phyloP scores from a whole-genome alignment of 1,140 invertebrate genomes.

The Bombus superbus region DNA sequence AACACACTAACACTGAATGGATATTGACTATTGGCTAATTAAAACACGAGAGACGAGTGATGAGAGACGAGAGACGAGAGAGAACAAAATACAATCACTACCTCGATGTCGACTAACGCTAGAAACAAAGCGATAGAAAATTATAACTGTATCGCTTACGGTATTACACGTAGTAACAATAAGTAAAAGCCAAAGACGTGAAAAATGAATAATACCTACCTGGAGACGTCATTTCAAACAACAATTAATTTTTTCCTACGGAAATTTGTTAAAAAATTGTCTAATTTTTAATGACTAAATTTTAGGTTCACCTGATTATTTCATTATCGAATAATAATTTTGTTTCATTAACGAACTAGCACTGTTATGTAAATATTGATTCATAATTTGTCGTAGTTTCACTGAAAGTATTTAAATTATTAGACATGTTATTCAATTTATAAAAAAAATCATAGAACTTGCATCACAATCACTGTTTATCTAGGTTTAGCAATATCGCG shows the following conservation, averaged over 20 bases:
- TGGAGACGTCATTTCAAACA: slow-evolving; percentile 13
- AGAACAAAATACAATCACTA: slow-evolving; percentile 24
- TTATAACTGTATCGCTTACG: slow-evolving; percentile 38
- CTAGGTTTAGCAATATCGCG: not conserved
- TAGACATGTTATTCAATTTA: not conserved
- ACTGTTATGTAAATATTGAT: not conserved
- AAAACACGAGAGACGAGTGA: not conserved
- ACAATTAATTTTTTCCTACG: not conserved
- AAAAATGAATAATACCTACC: slow-evolving; percentile 19
- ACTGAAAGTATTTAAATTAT: not conserved
- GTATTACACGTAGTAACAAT: not conserved
- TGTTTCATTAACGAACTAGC: not conserved
- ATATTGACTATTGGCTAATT: slow-evolving; percentile 23
- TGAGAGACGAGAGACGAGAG: not conserved
- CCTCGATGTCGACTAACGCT: not conserved
- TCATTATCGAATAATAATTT: not conserved
- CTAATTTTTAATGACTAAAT: not conserved
- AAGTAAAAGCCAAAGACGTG: not conserved
- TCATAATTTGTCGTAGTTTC: not conserved
- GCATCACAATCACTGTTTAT: slow-evolving; percentile 11
- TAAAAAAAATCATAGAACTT: not conserved
- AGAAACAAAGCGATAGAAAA: slow-evolving; percentile 10
- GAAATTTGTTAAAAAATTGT: not conserved
- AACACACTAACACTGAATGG: not conserved
- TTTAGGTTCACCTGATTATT: not conserved